Evolutionary conservation across 2,113 vertebrate genomes (phyloP), one percentile per base, ranked within the genome.

Genomic region (Tamias sibiricus): DNA sequence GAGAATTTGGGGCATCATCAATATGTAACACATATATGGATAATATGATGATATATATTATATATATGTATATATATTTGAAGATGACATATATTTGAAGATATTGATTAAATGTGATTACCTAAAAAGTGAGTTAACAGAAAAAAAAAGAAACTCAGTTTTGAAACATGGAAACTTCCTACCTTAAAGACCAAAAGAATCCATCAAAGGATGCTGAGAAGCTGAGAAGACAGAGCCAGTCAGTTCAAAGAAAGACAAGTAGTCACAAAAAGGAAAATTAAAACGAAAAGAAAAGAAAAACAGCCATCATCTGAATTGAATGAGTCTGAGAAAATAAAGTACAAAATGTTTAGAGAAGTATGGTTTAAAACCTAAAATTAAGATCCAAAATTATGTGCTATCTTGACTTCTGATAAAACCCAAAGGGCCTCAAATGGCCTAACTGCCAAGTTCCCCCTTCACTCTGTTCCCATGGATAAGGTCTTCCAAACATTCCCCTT

Each of bases 401-500:
- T 52, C 35, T 72, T 72, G 20, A 80, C 62, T 86, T 7, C 49
- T 59, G 52, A 10, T n/a, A 44, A 80, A 40, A 72, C 4, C 10
- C 40, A 7, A 52, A 49, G 9, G 13, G 6, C 10, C 14, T 86
- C 16, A 13, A 74, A 35, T 42, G 28, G 37, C 28, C 71, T 42
- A 44, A 30, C 10, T 80, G n/a, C 59, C n/a, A 64, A 62, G 47
- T 37, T 59, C 14, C 8, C 11, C 28, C 42, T 75, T 26, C 42
- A 74, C 16, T 4, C 13, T 24, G 30, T 19, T 66, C 28, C 40
- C 40, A n/a, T 7, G 22, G 3, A 44, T 19, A 26, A 37, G 5
- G 14, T 4, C 42, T 12, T 16, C 14, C 14, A 32, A n/a, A 22
- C 22, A 9, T 32, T 13, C 6, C 0, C 35, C n/a, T 66, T n/a